Conservation (phyloP, 30 jellyfish, hydroid and myxozoan genomes). For the Turritopsis dohrnii region DNA sequence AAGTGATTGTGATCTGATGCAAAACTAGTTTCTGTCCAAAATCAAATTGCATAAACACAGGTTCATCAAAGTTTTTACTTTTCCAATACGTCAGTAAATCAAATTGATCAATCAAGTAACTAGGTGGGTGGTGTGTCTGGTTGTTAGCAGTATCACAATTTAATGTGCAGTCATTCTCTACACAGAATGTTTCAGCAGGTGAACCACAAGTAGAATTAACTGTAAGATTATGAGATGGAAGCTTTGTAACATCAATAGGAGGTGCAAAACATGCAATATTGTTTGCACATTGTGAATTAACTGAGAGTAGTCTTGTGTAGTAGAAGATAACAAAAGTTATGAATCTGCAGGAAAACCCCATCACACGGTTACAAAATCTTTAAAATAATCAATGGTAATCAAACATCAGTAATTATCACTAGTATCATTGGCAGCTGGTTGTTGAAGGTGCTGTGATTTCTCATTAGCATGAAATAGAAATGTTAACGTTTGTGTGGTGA, state of each 20-base stretch:
- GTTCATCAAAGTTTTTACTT: constrained; percentile 80
- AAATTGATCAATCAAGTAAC: constrained; percentile 45
- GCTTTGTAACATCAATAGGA: constrained; percentile 41
- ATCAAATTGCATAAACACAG: constrained; percentile 69
- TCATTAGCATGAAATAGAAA: background rate
- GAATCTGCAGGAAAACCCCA: background rate
- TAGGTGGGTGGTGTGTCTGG: constrained; percentile 40
- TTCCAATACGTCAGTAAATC: constrained; percentile 74
- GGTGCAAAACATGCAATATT: constrained; percentile 65
- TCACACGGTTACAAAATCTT: background rate
- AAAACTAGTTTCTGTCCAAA: constrained; percentile 53
- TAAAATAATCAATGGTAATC: background rate
- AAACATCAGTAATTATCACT: background rate
- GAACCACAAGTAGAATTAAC: constrained; percentile 84
- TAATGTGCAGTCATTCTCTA: constrained; percentile 40
- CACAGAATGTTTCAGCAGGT: constrained; percentile 58
- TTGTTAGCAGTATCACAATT: constrained; percentile 68
- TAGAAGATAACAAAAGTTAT: background rate
- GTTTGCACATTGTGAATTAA: constrained; percentile 34
- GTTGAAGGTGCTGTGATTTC: background rate
- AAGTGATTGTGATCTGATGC: constrained; percentile 73
- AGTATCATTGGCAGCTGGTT: background rate
- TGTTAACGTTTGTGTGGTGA: background rate
- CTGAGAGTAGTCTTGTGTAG: background rate
- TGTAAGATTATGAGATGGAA: background rate